Base-by-base conservation (phyloP, 23 tunicate genomes). In the Clavelina lepadiformis region DNA sequence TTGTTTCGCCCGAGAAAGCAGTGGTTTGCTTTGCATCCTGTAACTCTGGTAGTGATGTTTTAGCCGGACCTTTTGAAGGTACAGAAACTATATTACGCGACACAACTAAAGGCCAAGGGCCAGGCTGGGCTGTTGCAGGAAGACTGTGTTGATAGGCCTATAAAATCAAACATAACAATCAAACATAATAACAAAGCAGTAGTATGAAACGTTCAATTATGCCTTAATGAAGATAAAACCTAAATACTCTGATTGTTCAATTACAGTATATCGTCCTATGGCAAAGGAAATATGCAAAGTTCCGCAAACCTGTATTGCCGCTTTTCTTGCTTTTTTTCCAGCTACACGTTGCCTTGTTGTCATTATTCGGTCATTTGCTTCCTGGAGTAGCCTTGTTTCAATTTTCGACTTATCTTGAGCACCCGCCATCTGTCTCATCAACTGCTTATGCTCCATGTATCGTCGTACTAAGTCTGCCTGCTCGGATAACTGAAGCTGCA, bases 361-460 rank as follows among this genome's bases (percentile, higher is more conserved):
- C 72, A 85, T 63, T 8, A 85, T 38, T 20, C 94, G 72, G 35
- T 85, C 85, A 56, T 85, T 85, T 0, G 86, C 75, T 49, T 85
- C 94, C 35, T 78, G 85, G 13, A 81, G 46, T n/a, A 73, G 56
- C 47, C 84, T 56, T 5, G 85, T 56, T 26, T 82, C 85, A 1
- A 85, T 13, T 41, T 62, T 41, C 3, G 94, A 77, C 31, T 78
- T 85, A 33, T 85, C 94, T 56, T 85, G 83, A 15, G 80, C 83
- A 15, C 80, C 65, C 22, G 77, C 68, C 80, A 85, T 37, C 33
- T 85, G 94, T 31, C 51, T 67, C 56, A 72, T 61, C 63, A 85
- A 35, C 47, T 85, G 94, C 30, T 85, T 85, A 70, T 85, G 94
- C 45, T 85, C 94, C 94, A 85, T 77, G 75, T 77, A 85, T 5